A percentile compares a stretch with the other conserved stretches of the same genome.
Conservation (phyloP, 2,797 vertebrate genomes). For the Peromyscus eremicus region DNA sequence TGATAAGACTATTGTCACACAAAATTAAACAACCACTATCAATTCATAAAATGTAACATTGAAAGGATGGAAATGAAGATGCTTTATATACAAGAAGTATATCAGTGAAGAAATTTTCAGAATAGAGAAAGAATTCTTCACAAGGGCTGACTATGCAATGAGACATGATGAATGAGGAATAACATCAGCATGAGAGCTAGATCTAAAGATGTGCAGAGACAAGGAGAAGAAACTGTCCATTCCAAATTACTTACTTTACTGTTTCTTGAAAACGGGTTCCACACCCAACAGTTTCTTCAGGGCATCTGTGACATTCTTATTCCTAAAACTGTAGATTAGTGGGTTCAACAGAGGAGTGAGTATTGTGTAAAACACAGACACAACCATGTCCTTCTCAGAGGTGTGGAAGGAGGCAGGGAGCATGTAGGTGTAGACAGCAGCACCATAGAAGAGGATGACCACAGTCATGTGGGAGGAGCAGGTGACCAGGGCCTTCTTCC, state of each 20-base stretch:
- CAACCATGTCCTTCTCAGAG: slow-evolving; percentile 60
- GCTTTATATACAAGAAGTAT: not conserved
- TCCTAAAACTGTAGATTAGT: slow-evolving; percentile 77
- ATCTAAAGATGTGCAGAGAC: not conserved
- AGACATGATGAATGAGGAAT: not conserved
- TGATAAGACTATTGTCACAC: not conserved
- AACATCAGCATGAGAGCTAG: rapidly evolving
- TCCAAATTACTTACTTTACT: not conserved
- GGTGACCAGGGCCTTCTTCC: slow-evolving; percentile 65
- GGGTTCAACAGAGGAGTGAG: slow-evolving; percentile 74
- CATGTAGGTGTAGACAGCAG: slow-evolving; percentile 71
- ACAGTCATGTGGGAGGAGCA: slow-evolving; percentile 69
- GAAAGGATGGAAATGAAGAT: not conserved
- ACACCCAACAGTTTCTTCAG: slow-evolving; percentile 52
- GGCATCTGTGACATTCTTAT: slow-evolving; percentile 64
- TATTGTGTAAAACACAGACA: slow-evolving; percentile 68
- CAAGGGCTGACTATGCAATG: not conserved
- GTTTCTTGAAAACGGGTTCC: not conserved
- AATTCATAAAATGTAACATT: not conserved
- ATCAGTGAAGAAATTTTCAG: no score
- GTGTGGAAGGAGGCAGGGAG: slow-evolving; percentile 70
- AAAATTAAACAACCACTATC: not conserved
- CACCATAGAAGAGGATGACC: slow-evolving; percentile 65
- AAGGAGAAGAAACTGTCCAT: not conserved
- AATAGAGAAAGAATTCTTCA: not conserved